These are phyloP conservation scores for Smutsia temminckii DNA, from an alignment of 2,797 vertebrate genomes.

Conservation along the genomic window DNA sequence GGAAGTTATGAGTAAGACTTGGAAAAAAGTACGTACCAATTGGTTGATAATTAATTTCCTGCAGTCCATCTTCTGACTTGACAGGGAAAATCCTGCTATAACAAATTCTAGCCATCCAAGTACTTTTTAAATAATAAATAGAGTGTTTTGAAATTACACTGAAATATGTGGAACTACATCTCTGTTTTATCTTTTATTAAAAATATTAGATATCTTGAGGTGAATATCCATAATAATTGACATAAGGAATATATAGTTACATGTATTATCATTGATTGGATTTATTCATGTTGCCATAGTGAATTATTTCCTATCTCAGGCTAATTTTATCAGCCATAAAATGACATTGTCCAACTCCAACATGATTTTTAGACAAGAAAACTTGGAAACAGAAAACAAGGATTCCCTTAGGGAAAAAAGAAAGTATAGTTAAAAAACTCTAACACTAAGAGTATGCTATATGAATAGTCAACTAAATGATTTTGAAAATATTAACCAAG, in stretches of 20 bases:
- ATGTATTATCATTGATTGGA: not conserved
- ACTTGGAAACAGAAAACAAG: slow-evolving; percentile 10
- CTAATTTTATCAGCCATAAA: not conserved
- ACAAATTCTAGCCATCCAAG: slow-evolving; percentile 21
- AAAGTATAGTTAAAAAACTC: not conserved
- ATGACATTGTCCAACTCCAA: not conserved
- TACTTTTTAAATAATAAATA: slow-evolving; percentile 33
- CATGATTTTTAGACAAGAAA: not conserved
- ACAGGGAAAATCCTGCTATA: slow-evolving; percentile 43
- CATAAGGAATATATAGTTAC: not conserved
- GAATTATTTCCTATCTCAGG: not conserved
- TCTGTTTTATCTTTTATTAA: slow-evolving; percentile 39
- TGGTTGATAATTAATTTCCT: slow-evolving; percentile 69
- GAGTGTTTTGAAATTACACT: slow-evolving; percentile 16
- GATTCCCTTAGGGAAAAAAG: not conserved
- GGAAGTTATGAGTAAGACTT: slow-evolving; percentile 59
- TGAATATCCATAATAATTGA: slow-evolving; percentile 27
- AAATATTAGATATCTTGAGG: not conserved
- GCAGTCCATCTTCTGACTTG: slow-evolving; percentile 62
- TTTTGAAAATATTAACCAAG: slow-evolving; percentile 3
- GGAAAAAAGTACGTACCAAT: not conserved
- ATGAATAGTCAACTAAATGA: slow-evolving; percentile 22
- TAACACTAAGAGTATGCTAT: not conserved
- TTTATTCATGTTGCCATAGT: not conserved
- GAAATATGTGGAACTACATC: slow-evolving; percentile 20